Conservation (phyloP, 1,140 invertebrate species). For the Batillaria attramentaria region DNA sequence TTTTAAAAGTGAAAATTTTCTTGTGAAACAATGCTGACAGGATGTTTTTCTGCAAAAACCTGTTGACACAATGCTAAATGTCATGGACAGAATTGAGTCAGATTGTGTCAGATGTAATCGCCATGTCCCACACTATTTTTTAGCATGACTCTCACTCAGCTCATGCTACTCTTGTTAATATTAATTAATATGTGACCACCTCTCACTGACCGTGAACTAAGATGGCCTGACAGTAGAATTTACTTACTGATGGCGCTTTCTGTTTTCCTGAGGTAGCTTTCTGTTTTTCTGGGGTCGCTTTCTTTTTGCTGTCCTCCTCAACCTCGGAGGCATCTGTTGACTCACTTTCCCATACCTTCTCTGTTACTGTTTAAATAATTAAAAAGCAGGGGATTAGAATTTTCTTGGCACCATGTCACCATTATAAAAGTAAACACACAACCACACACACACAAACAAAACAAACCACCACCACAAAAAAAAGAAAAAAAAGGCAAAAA, state of each 20-base stretch:
- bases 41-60: too few species aligned
- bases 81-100: too few species aligned
- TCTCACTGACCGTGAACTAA: too few species aligned
- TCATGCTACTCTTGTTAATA: too few species aligned
- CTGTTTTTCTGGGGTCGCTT: slow-evolving; percentile 22
- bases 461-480: background rate
- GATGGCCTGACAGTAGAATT: background rate
- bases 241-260: background rate
- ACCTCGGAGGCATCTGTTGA: slow-evolving; percentile 63
- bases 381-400: background rate
- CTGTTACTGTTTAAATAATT: slow-evolving; percentile 50
- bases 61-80: too few species aligned
- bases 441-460: background rate
- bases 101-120: too few species aligned
- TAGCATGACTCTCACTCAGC: too few species aligned
- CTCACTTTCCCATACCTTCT: slow-evolving; percentile 63
- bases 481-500: background rate
- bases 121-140: too few species aligned
- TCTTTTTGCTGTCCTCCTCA: slow-evolving; percentile 52
- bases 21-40: too few species aligned
- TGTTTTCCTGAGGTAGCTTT: too few species aligned
- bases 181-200: background rate
- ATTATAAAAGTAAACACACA: background rate
- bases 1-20: too few species aligned
- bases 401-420: background rate